Base-by-base conservation (phyloP, 2,888 invertebrate species). In the Oxystoma pomonae region DNA sequence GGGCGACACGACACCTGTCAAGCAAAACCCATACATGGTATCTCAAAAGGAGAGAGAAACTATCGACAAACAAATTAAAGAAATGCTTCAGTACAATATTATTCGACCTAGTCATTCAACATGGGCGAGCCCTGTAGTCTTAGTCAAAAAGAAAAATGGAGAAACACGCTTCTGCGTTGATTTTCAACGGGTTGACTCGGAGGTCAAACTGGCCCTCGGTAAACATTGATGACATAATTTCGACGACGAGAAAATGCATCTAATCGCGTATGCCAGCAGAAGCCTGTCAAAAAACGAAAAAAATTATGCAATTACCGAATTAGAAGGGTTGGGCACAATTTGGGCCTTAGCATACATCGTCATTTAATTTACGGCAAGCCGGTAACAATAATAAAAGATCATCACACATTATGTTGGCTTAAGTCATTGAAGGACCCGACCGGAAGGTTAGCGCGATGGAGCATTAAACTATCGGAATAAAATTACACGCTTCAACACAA, bases 391-490 rank as follows among this genome's bases (percentile, higher is more conserved):
- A 22, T 58, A 16, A 58, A 2, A 20, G 50, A 58, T 16, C 58
- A 58, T 49, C 58, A 58, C n/a, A 49, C 35, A 35, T 35, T 35
- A 12, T 35, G 35, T 35, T 35, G 35, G 35, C 35, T 35, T 3
- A 35, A 35, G 35, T 58, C 58, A n/a, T 49, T 58, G 3, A 58
- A 58, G 17, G 58, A 58, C 49, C 58, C 58, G 7, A 58, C 58
- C 5, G 58, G 58, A n/a, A 22, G 58, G 19, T 16, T 58, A 21
- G 58, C 58, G 7, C 19, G 58, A 9, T 58, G 58, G 58, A 17
- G 17, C 17, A 49, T 58, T n/a, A 58, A 58, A 35, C 21, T 58
- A 7, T 58, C 58, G n/a, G 58, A 58, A n/a, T 58, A 53, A 7
- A 49, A 58, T 7, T 49, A 58, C 58, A 58, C 58, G 17, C 9